These are phyloP conservation scores for Forpus xanthops DNA, from an alignment of 2,797 vertebrate species.

Conservation along the genomic window DNA sequence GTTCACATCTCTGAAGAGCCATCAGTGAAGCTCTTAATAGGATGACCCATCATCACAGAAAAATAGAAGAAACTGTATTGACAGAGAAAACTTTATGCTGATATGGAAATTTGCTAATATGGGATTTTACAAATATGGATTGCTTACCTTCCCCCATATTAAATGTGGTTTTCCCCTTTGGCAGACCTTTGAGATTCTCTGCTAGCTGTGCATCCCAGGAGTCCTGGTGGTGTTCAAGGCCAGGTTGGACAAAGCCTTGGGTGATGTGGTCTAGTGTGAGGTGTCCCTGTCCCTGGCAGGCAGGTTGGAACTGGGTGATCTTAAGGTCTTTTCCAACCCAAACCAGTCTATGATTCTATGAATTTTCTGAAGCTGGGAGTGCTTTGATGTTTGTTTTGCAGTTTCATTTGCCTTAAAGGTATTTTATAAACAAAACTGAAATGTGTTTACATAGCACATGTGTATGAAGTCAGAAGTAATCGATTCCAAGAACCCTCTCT, in stretches of 20 bases:
- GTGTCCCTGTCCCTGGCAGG: background rate
- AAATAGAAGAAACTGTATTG: background rate
- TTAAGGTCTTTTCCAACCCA: background rate
- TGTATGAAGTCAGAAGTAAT: background rate
- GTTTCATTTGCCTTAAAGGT: background rate
- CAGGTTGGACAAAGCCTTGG: background rate
- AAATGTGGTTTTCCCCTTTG: background rate
- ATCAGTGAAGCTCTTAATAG: background rate
- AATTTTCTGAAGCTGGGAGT: background rate
- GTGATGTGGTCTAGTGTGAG: background rate
- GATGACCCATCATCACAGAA: background rate
- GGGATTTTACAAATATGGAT: background rate
- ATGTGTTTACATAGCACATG: background rate
- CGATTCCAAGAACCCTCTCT: background rate
- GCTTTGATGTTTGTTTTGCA: background rate
- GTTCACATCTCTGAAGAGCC: background rate
- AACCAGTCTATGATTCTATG: background rate
- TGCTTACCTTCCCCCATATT: fast-evolving
- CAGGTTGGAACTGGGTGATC: background rate
- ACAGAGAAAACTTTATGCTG: fast-evolving
- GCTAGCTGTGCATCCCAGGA: background rate
- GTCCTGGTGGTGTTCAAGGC: background rate
- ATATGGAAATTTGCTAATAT: background rate
- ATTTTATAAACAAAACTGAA: background rate
- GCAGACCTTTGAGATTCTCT: background rate